Evolutionary conservation across 2,113 vertebrate genomes (phyloP).

Genomic region (Vimba vimba): DNA sequence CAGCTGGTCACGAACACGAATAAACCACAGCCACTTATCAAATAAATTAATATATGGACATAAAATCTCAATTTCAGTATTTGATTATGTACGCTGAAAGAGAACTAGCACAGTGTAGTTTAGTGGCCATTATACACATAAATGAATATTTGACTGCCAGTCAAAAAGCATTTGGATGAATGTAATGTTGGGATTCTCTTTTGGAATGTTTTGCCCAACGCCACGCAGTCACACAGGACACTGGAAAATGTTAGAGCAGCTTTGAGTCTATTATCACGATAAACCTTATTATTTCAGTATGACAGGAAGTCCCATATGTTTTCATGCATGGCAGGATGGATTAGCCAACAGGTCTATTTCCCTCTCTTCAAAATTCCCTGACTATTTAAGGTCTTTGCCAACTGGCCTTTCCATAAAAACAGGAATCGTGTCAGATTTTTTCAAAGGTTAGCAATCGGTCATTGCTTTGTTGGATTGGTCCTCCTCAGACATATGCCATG

Average conservation of each 20-base stretch:
- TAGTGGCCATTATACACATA: not conserved
- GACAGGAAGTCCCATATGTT: slow-evolving; percentile 68
- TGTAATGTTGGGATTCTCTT: slow-evolving; percentile 7
- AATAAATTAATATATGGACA: not conserved
- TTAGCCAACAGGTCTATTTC: not conserved
- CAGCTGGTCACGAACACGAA: not conserved
- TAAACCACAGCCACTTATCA: not conserved
- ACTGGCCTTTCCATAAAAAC: slow-evolving; percentile 31
- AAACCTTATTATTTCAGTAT: slow-evolving; percentile 58
- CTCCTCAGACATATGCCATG: not conserved
- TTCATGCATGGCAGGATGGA: slow-evolving; percentile 29
- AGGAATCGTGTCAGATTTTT: slow-evolving; percentile 13
- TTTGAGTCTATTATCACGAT: slow-evolving; percentile 47
- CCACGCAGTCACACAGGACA: slow-evolving; percentile 52
- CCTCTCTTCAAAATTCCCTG: not conserved
- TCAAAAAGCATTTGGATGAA: not conserved
- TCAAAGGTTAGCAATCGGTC: not conserved
- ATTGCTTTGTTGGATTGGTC: slow-evolving; percentile 10
- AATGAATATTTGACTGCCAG: not conserved
- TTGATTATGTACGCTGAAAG: not conserved
- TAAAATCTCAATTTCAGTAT: not conserved
- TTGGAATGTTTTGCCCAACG: slow-evolving; percentile 1
- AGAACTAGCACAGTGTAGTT: not conserved
- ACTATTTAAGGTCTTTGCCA: slow-evolving; percentile 9
- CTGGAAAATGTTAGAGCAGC: slow-evolving; percentile 55